Percentiles rank a stretch among this genome's conserved stretches.
These are phyloP conservation scores for Crematogaster levior DNA, from an alignment of 2,888 invertebrate genomes.

Conservation along the genomic window DNA sequence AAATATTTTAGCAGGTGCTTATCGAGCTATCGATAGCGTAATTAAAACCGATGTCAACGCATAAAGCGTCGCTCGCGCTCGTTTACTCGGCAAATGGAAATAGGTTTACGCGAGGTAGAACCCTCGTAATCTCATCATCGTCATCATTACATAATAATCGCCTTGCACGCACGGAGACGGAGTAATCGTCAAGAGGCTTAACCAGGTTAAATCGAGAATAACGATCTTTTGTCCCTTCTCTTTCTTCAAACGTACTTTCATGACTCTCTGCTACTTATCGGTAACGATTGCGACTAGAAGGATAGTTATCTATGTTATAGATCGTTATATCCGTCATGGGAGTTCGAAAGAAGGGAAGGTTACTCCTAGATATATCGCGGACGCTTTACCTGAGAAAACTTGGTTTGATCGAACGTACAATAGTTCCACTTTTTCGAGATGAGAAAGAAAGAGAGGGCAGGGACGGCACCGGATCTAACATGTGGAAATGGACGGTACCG, in stretches of 20 bases:
- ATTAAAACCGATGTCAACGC: conserved; percentile 38
- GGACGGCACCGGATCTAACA: background rate
- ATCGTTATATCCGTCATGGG: conserved; percentile 23
- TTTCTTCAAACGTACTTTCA: background rate
- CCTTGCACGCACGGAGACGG: conserved; percentile 2
- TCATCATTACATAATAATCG: conserved; percentile 24
- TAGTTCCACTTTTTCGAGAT: background rate
- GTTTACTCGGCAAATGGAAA: conserved; percentile 21
- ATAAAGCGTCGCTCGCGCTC: conserved; percentile 30
- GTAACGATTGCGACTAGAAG: conserved; percentile 7
- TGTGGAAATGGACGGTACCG: conserved; percentile 12
- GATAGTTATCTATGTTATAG: background rate
- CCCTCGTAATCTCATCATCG: conserved; percentile 16
- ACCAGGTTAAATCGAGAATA: conserved; percentile 24
- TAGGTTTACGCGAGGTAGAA: conserved; percentile 9
- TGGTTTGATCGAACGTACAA: conserved; percentile 11
- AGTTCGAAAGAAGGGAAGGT: background rate
- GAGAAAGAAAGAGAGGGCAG: background rate
- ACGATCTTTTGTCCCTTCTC: background rate
- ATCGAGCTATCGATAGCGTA: conserved; percentile 28
- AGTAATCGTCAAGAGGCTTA: background rate
- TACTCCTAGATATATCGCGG: background rate
- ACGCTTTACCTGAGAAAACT: background rate
- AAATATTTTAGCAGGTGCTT: conserved; percentile 40
- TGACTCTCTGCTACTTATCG: background rate